Evolutionary conservation across 1,140 invertebrate genomes (phyloP), one percentile per base, ranked within the genome.

Genomic region (Sipha flava): DNA sequence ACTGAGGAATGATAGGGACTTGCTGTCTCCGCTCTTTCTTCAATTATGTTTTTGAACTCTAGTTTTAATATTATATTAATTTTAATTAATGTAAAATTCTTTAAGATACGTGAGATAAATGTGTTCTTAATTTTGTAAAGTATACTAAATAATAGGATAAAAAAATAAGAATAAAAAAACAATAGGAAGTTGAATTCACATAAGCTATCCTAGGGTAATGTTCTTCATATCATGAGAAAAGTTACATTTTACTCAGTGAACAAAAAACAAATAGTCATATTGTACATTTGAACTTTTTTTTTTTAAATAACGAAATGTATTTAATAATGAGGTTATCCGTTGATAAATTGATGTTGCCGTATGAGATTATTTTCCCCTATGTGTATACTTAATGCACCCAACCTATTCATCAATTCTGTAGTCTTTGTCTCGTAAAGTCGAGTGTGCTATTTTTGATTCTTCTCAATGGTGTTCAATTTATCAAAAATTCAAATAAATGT

Each of bases 291-390:
- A 73, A 73, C 23, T 18, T 54, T 52, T 73, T 73, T 73, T 73
- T 23, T 18, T 6, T n/a, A 52, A 4, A 10, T 14, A 47, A 34
- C 23, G 21, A 43, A 72, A 72, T n/a, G 26, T 14, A 16, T 29
- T 73, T 73, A 73, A 54, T 73, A 73, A 73, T 16, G 34, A 34
- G 12, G 31, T 23, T 23, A 40, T 5, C 14, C n/a, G 29, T 54
- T 73, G 70, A 73, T 73, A 73, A 73, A 54, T 73, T 52, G 70
- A 31, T 73, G 45, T 29, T 73, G 47, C 31, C 70, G n/a, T 54
- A 73, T 3, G 43, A 73, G 34, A 37, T n/a, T 37, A 23, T 10
- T 72, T 21, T 73, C 34, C 14, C 26, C 29, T 34, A 47, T 52
- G 29, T 73, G 43, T 47, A 31, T 73, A 49, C 16, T 49, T 73